phyloP scores from a whole-genome alignment of 2,797 vertebrate species.

The Pangasius macronema region DNA sequence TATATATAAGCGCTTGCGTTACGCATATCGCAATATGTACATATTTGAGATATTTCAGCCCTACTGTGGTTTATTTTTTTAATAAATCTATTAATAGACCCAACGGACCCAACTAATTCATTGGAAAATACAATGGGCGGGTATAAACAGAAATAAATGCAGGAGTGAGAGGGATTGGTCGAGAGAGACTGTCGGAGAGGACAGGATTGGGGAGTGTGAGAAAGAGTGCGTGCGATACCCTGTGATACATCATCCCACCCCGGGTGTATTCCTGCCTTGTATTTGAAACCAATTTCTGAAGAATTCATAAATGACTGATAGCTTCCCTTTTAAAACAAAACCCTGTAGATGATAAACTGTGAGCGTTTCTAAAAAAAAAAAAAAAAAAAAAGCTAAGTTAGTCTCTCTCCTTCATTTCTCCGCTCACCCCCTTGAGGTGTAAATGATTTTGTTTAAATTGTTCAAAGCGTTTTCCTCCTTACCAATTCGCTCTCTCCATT shows the following conservation, averaged over 20 bases:
- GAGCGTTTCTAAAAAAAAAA: conserved; percentile 14
- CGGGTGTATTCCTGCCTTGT: background rate
- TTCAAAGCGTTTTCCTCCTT: conserved; percentile 18
- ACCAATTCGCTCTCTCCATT: conserved; percentile 1
- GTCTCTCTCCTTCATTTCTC: conserved; percentile 23
- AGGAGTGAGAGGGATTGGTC: background rate
- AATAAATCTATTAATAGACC: background rate
- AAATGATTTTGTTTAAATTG: conserved; percentile 39
- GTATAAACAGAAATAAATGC: background rate
- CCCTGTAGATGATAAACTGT: conserved; percentile 41
- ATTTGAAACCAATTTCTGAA: background rate
- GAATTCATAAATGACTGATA: background rate
- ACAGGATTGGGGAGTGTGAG: background rate
- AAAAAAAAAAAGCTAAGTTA: background rate
- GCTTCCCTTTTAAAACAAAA: background rate
- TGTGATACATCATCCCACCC: background rate
- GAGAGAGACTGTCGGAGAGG: background rate
- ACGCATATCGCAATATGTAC: no score
- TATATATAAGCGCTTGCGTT: no score
- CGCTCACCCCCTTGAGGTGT: conserved; percentile 16
- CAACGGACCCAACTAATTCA: background rate
- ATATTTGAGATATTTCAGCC: no score
- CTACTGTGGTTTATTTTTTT: background rate
- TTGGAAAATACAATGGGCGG: background rate
- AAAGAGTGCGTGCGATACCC: background rate